Percentiles rank a stretch among this genome's conserved stretches.
phyloP scores from a whole-genome alignment of 2,797 vertebrate species.

The Naso thynnoides region DNA sequence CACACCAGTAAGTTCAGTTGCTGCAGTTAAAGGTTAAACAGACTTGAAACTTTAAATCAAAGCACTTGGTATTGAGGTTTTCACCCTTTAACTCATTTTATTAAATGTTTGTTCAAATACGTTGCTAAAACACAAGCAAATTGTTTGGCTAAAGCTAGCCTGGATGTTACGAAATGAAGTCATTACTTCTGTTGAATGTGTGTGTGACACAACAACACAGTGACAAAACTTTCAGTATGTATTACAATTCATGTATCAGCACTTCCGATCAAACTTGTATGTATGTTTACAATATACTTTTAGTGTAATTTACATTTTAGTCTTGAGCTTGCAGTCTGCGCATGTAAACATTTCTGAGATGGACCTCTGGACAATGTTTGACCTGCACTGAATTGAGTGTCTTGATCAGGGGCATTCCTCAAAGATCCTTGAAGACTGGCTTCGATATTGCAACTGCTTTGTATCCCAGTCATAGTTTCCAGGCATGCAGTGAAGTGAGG shows the following conservation, averaged over 20 bases:
- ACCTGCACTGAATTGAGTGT: neutral
- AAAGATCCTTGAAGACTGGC: too few relatives aligned
- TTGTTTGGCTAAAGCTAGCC: too few relatives aligned
- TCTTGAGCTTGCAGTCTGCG: neutral
- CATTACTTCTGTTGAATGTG: neutral
- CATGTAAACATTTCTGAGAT: neutral
- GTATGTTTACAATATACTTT: too few relatives aligned
- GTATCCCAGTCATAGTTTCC: constrained; percentile 22
- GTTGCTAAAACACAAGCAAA: neutral
- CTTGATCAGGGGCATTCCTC: constrained; percentile 8
- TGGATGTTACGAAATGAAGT: neutral
- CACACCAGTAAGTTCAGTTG: neutral
- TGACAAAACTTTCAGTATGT: neutral
- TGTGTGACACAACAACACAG: neutral
- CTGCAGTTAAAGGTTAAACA: neutral
- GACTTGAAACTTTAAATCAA: neutral
- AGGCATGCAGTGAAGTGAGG: constrained; percentile 5
- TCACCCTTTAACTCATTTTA: too few relatives aligned
- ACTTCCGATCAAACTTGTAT: neutral
- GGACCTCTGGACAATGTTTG: too few relatives aligned
- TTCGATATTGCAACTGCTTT: constrained; percentile 8
- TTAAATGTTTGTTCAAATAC: too few relatives aligned
- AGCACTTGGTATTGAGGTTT: neutral
- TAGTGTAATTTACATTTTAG: neutral
- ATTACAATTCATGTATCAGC: neutral